Conservation (phyloP, 2,113 vertebrate species). For the Eidolon helvum region DNA sequence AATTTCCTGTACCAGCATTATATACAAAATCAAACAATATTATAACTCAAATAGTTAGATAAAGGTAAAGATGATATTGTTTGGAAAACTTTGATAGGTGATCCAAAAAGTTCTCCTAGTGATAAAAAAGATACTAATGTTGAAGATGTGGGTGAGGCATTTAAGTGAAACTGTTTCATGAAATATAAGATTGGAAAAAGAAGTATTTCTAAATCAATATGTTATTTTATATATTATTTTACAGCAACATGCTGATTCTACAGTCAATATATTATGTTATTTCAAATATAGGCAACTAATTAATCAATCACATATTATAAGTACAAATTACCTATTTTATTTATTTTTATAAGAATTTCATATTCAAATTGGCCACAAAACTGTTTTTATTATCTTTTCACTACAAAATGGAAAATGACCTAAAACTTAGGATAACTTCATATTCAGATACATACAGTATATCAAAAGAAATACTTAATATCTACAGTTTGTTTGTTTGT, state of each 20-base stretch:
- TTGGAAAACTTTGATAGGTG: neutral
- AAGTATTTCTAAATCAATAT: conserved; percentile 8
- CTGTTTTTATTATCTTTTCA: neutral
- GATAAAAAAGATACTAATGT: neutral
- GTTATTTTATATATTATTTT: neutral
- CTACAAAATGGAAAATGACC: neutral
- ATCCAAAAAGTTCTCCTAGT: neutral
- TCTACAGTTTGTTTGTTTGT: too few relatives aligned
- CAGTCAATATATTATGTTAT: neutral
- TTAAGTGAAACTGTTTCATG: neutral
- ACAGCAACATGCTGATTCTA: neutral
- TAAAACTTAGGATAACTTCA: neutral
- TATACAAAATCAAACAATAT: neutral
- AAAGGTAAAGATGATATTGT: neutral
- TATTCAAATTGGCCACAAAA: neutral
- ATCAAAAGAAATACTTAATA: neutral
- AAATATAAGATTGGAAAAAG: neutral
- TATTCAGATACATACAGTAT: neutral
- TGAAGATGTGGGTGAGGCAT: neutral
- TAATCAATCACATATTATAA: neutral
- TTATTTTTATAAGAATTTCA: neutral
- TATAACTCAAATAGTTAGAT: neutral
- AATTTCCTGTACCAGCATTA: neutral
- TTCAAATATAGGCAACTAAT: neutral
- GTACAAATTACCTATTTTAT: neutral